A percentile compares a stretch with the other conserved stretches of the same genome.
phyloP scores from a whole-genome alignment of 1,140 invertebrate species.

The Aphis craccivora region DNA sequence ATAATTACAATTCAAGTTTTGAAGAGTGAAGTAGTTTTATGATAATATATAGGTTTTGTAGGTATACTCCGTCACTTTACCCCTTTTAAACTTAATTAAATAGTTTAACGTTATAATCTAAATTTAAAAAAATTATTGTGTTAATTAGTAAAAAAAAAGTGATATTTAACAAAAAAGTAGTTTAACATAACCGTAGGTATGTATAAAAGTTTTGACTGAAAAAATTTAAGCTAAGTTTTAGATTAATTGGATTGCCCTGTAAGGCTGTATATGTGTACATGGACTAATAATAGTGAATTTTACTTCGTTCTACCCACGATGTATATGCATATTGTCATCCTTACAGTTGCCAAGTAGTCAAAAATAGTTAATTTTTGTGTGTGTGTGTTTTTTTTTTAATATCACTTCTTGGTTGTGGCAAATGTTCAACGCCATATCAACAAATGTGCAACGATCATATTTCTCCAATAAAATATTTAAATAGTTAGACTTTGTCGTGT shows the following conservation, averaged over 20 bases:
- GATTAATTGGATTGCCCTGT: not conserved
- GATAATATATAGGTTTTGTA: not conserved
- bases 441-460: not conserved
- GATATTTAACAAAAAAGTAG: not conserved
- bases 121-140: not conserved
- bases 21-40: not conserved
- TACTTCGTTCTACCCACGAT: not conserved
- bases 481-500: not conserved
- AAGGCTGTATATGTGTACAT: too few species aligned
- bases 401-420: not conserved
- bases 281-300: not conserved
- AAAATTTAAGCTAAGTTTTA: not conserved
- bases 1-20: too few species aligned
- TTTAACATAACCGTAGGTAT: not conserved
- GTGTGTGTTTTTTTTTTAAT: not conserved
- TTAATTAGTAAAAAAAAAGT: not conserved
- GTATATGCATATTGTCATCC: not conserved
- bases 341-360: not conserved
- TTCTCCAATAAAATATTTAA: not conserved
- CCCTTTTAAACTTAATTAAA: not conserved
- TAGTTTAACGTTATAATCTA: not conserved
- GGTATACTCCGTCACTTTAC: not conserved
- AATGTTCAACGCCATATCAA: conserved; percentile 19
- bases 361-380: not conserved
- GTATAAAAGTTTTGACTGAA: not conserved